A percentile compares a stretch with the other conserved stretches of the same genome.
Evolutionary conservation across 2,797 vertebrate genomes (phyloP).

Genomic region (Peromyscus aztecus): DNA sequence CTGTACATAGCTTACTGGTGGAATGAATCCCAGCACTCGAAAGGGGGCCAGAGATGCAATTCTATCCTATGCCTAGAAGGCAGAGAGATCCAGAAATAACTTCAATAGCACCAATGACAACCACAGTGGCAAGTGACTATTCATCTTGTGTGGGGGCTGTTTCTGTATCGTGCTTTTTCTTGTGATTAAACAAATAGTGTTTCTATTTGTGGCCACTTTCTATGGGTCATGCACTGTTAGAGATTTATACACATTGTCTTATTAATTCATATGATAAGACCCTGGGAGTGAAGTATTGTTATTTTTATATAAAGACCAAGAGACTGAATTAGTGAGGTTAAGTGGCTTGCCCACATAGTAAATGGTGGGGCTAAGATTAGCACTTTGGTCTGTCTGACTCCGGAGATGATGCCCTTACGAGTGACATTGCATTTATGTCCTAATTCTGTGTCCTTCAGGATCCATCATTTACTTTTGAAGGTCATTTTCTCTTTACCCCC

Average conservation of each 20-base stretch:
- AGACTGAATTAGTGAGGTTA: conserved; percentile 8
- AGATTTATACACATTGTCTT: conserved; percentile 3
- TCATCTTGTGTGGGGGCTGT: background rate
- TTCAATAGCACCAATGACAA: background rate
- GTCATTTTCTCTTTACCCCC: background rate
- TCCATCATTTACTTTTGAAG: background rate
- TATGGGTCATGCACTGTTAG: background rate
- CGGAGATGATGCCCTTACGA: background rate
- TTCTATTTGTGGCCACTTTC: conserved; percentile 4
- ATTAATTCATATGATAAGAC: background rate
- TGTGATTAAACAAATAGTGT: background rate
- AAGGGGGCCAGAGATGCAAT: background rate
- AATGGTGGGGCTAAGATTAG: background rate
- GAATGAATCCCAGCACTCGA: background rate
- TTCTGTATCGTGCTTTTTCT: background rate
- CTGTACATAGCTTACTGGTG: background rate
- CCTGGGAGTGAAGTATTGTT: background rate
- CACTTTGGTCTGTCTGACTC: background rate
- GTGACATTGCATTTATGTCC: background rate
- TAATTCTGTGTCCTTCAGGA: background rate
- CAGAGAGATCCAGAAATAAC: background rate
- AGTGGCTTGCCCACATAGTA: background rate
- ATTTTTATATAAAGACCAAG: conserved; percentile 17
- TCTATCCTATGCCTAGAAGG: conserved; percentile 9
- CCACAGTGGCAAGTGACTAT: background rate